Conservation (phyloP, 2,113 vertebrate species). For the Nicator chloris region DNA sequence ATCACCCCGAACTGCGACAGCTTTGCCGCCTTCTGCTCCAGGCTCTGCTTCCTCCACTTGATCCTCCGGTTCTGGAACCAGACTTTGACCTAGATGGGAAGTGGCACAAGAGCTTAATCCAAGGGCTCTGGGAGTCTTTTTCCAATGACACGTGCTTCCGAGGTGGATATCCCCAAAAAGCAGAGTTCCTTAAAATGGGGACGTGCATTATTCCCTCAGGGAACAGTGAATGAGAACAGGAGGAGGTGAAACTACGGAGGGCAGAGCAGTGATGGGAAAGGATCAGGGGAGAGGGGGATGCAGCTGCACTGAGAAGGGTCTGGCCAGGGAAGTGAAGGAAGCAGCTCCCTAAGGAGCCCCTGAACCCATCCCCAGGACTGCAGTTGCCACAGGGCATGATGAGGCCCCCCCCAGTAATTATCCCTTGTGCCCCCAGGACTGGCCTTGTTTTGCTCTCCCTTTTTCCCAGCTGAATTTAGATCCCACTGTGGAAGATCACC, state of each 20-base stretch:
- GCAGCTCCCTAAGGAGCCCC: not conserved
- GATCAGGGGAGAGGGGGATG: not conserved
- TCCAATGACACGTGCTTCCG: rapidly evolving
- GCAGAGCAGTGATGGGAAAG: not conserved
- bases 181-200: not conserved
- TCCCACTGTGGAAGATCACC: not conserved
- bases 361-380: not conserved
- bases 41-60: constrained; percentile 79
- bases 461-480: not conserved
- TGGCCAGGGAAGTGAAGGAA: not conserved
- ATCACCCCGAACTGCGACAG: not conserved
- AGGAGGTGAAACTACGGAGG: not conserved
- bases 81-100: constrained; percentile 71
- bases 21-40: constrained; percentile 71
- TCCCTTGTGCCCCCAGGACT: not conserved
- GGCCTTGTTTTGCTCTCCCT: not conserved
- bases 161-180: not conserved
- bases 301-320: not conserved
- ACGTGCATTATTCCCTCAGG: not conserved
- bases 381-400: not conserved
- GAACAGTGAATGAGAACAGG: not conserved
- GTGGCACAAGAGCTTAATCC: not conserved
- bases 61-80: constrained; percentile 84
- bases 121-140: not conserved
- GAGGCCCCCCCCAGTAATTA: not conserved